phyloP scores from a whole-genome alignment of 2,797 vertebrate genomes.

The Tapirus indicus region DNA sequence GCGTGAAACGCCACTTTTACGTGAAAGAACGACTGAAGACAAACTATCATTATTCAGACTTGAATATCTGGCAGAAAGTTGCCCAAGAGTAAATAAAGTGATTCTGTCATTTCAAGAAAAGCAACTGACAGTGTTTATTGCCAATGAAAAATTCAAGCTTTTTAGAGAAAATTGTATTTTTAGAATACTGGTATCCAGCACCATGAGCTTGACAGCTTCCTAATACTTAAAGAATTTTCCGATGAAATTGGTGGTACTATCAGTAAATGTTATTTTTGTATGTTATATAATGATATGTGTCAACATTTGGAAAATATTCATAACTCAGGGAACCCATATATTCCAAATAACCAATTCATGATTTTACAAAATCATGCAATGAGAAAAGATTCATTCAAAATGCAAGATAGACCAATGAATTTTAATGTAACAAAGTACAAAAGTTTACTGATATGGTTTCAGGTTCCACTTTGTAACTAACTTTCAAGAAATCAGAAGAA shows the following conservation, averaged over 20 bases:
- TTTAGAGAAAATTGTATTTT: not conserved
- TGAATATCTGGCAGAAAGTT: not conserved
- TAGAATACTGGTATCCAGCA: not conserved
- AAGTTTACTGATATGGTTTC: not conserved
- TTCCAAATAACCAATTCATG: not conserved
- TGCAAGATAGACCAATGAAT: not conserved
- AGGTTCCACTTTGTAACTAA: not conserved
- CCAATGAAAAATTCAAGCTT: not conserved
- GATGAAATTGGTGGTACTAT: not conserved
- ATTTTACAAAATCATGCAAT: not conserved
- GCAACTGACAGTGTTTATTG: not conserved
- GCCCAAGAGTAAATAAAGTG: not conserved
- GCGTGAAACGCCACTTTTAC: not conserved
- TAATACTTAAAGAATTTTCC: not conserved
- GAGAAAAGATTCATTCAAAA: not conserved
- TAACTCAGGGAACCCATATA: not conserved
- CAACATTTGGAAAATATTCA: not conserved
- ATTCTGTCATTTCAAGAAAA: not conserved
- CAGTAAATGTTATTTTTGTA: not conserved
- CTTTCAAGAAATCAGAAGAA: not conserved
- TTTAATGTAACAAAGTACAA: not conserved
- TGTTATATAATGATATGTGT: not conserved
- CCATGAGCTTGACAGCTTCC: not conserved
- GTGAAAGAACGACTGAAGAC: not conserved
- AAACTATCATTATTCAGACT: not conserved